Evolutionary conservation across 2,797 vertebrate genomes (phyloP), one percentile per base, ranked within the genome.

Genomic region (Coregonus ussuriensis): DNA sequence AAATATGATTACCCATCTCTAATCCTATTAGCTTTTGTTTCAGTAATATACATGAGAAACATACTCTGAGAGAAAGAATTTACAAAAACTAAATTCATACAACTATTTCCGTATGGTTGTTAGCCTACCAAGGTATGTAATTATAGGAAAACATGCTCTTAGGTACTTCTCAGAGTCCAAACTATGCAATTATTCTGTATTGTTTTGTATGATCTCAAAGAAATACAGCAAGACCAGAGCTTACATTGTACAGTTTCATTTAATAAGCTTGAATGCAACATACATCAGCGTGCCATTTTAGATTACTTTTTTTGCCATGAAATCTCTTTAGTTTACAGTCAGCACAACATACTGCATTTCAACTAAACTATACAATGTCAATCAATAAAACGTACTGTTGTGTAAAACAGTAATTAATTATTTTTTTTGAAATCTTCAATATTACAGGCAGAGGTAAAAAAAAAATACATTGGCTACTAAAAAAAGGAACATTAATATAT

Each of bases 1-100:
- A 93, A 90, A 90, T 84, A 93, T 91, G 91, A 94, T 92, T 91
- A 92, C 91, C 89, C 77, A 84, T 89, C 91, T 93, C 91, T 93
- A 94, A 95, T 83, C 79, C 85, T 35, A 75, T 88, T 94, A 94
- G 90, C 86, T 85, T 82, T 93, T 91, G 90, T 91, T 93, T 88
- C 86, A 88, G 92, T 84, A 84, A 86, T 79, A 84, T 84, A 91
- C 25, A 91, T 88, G 88, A 92, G 83, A 86, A 84, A 74, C 67
- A 79, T 81, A 37, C 53, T 21, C 53, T 47, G 31, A 82, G 81
- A 74, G 75, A 67, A 78, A 18, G 66, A 14, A 71, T 77, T 70
- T 6, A 6, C 15, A 52, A 72, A 72, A 54, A 25, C 0, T 4
- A 31, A 72, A 72, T 31, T 15, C 25, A 53, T 16, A 31, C 29